A percentile compares a stretch with the other conserved stretches of the same genome.
Evolutionary conservation across 1,140 invertebrate species (phyloP).

Genomic region (Epicauta chinensis): DNA sequence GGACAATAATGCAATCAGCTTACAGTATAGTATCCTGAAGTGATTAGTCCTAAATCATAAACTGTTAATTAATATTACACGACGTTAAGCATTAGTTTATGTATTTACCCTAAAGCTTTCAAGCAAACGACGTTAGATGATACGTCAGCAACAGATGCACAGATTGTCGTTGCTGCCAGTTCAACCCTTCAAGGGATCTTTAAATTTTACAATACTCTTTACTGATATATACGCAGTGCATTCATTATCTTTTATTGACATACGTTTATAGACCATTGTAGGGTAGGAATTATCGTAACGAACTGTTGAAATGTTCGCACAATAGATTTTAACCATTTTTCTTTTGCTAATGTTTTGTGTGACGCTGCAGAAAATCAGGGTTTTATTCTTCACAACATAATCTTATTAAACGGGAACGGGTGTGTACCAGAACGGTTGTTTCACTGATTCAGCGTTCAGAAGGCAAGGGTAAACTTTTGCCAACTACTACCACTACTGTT

Average conservation of each 20-base stretch:
- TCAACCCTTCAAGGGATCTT: not conserved
- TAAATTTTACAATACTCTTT: conserved; percentile 1
- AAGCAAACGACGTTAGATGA: not conserved
- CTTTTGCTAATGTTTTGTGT: conserved; percentile 13
- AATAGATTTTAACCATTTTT: conserved; percentile 11
- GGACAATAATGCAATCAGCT: not conserved
- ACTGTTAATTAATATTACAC: too few species aligned
- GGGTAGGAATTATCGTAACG: conserved; percentile 4
- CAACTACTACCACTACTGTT: not conserved
- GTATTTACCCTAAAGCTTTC: too few species aligned
- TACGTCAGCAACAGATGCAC: conserved; percentile 4
- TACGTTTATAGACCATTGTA: not conserved
- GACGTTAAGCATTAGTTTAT: too few species aligned
- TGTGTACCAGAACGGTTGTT: conserved; percentile 4
- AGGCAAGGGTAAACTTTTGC: conserved; percentile 11
- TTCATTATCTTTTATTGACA: conserved; percentile 15
- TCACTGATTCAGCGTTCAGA: conserved; percentile 17
- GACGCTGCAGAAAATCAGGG: conserved; percentile 17
- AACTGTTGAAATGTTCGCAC: not conserved
- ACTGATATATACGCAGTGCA: not conserved
- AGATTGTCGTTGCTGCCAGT: too few species aligned
- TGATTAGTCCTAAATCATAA: too few species aligned
- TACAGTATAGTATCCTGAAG: too few species aligned
- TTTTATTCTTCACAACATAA: conserved; percentile 16
- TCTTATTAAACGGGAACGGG: conserved; percentile 15